Conservation (phyloP, 2,888 invertebrate species). For the Acleris literana region DNA sequence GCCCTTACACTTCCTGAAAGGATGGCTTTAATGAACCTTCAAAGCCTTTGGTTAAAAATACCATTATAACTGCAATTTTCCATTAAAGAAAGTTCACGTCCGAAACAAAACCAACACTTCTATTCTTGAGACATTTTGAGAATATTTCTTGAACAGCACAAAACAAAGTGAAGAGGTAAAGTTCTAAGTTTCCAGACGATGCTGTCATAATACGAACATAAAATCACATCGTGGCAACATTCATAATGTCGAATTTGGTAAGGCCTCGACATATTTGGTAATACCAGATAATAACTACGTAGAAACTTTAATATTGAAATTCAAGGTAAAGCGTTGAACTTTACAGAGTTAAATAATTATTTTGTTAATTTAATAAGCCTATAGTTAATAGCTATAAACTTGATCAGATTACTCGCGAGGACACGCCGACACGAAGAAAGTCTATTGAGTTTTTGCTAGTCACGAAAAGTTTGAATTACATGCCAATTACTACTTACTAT, state of each 20-base stretch:
- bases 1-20: constrained; percentile 20
- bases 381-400: constrained; percentile 17
- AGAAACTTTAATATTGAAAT: constrained; percentile 43
- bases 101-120: background rate
- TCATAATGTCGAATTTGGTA: constrained; percentile 48
- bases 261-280: constrained; percentile 47
- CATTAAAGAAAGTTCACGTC: constrained; percentile 1
- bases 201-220: constrained; percentile 21
- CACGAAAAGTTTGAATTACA: no score
- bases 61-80: constrained; percentile 6
- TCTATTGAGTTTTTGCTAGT: background rate
- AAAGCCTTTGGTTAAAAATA: constrained; percentile 1
- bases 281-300: constrained; percentile 43
- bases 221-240: constrained; percentile 31
- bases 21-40: constrained; percentile 1
- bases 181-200: constrained; percentile 27
- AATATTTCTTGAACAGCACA: background rate
- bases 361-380: constrained; percentile 23
- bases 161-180: background rate
- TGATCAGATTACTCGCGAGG: constrained; percentile 21
- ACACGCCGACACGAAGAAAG: constrained; percentile 24
- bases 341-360: constrained; percentile 35
- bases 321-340: constrained; percentile 55
- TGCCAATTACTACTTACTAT: no score
- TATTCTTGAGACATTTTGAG: background rate